Conservation (phyloP, 2,113 vertebrate genomes). For the Vicugna pacos region DNA sequence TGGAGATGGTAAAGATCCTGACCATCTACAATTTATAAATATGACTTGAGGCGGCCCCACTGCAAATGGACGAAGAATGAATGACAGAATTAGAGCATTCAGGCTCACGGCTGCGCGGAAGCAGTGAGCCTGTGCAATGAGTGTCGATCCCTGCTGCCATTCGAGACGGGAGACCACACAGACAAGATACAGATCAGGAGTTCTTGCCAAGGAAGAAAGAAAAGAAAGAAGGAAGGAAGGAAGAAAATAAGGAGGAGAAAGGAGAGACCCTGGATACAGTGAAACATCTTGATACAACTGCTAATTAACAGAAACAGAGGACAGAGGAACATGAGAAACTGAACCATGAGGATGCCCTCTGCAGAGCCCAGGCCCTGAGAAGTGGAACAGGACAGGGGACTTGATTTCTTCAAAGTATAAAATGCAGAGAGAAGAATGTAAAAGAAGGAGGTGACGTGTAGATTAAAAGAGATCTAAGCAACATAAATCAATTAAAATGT, state of each 20-base stretch:
- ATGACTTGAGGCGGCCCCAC: accelerated
- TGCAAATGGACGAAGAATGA: neutral
- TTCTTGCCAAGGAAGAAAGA: neutral
- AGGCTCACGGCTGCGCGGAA: accelerated
- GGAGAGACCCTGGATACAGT: neutral
- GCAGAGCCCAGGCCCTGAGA: neutral
- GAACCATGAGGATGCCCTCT: neutral
- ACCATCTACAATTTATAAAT: neutral
- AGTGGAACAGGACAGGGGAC: neutral
- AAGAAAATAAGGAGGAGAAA: neutral
- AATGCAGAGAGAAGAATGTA: neutral
- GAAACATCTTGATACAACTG: neutral
- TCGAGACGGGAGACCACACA: neutral
- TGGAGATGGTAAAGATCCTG: neutral
- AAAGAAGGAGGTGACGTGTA: neutral
- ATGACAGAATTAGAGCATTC: neutral
- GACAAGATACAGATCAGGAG: neutral
- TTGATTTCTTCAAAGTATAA: neutral
- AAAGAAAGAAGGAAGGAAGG: neutral
- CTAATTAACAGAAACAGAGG: neutral
- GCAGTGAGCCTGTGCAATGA: neutral
- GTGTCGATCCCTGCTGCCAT: neutral
- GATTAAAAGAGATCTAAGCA: neutral
- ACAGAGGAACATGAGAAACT: neutral
- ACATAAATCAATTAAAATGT: neutral